These are phyloP conservation scores for Allygus modestus DNA, from an alignment of 2,888 invertebrate species.

Conservation along the genomic window DNA sequence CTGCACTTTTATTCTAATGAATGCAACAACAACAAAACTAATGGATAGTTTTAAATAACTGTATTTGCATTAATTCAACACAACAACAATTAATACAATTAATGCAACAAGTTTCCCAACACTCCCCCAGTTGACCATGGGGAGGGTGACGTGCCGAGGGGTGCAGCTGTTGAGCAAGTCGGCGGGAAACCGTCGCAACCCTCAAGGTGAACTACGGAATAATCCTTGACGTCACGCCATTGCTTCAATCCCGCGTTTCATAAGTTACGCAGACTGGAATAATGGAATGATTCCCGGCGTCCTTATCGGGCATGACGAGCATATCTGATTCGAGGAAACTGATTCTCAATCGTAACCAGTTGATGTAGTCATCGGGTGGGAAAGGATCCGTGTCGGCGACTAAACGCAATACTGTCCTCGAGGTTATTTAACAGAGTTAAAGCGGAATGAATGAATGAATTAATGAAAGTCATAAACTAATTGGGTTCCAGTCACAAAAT, in stretches of 20 bases:
- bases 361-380: conserved; percentile 12
- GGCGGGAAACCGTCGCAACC: conserved; percentile 30
- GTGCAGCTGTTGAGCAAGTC: background rate
- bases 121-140: too few species aligned
- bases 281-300: conserved; percentile 34
- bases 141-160: background rate
- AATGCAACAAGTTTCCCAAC: too few species aligned
- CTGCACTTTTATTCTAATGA: too few species aligned
- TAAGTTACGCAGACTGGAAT: conserved; percentile 26
- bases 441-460: too few species aligned
- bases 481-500: too few species aligned
- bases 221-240: conserved; percentile 32
- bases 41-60: too few species aligned
- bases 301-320: conserved; percentile 30
- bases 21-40: too few species aligned
- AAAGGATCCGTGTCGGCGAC: background rate
- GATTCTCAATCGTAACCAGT: background rate
- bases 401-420: background rate
- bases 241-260: conserved; percentile 34
- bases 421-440: too few species aligned
- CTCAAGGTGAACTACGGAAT: conserved; percentile 23
- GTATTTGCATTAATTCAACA: too few species aligned
- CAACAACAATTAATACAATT: too few species aligned
- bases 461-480: too few species aligned
- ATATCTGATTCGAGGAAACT: conserved; percentile 38